Base-by-base conservation (phyloP, 2,113 vertebrate species). In the Piprites chloris region DNA sequence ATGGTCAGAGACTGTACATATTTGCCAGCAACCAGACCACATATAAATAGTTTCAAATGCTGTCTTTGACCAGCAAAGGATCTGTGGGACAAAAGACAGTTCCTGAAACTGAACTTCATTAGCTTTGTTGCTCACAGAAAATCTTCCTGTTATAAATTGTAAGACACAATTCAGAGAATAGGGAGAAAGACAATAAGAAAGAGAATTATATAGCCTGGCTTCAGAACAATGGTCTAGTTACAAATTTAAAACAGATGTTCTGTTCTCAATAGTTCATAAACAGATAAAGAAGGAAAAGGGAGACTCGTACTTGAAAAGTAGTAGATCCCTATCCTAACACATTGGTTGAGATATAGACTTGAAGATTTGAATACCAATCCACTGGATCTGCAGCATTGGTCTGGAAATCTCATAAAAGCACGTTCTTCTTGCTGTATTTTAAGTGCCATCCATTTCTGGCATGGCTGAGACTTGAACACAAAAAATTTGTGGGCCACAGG, bases 41-140 rank as follows among this genome's bases (percentile, higher is more conserved):
- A 46, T 75, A 44, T 44, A 73, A 94, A 79, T 85, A 85, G 49
- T 66, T 89, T 58, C 9, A 6, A 69, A 91, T 89, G 47, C 19
- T 87, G 47, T 32, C n/a, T 87, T 69, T 89, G 78, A 87, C 85
- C 41, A 87, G 62, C 1, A 0, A 91, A 84, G 58, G 72, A 42
- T 91, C 39, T 61, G 32, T 28, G 44, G 67, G 67, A 94, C 74
- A 90, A 93, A 94, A 93, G 52, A 39, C 21, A 75, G 39, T 62
- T 85, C 63, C 49, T 52, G 75, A 95, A 87, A 62, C 67, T 88
- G 78, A 56, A 91, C 46, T 90, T 93, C 65, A 85, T 93, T 95
- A 94, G 78, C 35, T 90, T 92, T 59, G 26, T 14, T 89, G 26
- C 42, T 78, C 30, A 81, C 47, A 84, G 78, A 72, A 88, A 35